Conservation (phyloP, 2,888 invertebrate species). For the Steromphala cineraria region DNA sequence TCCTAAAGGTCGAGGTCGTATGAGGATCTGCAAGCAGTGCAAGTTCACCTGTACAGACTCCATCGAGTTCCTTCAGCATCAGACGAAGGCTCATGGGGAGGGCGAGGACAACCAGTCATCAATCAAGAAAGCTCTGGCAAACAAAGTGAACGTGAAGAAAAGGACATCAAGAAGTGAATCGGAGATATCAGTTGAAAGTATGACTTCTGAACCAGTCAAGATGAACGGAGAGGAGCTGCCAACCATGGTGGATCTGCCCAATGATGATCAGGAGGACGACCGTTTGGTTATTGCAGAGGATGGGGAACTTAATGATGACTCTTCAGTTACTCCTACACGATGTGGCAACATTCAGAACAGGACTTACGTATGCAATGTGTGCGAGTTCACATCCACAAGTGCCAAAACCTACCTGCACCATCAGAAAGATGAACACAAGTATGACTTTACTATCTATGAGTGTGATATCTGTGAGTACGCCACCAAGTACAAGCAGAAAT, state of each 20-base stretch:
- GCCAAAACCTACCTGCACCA: constrained; percentile 64
- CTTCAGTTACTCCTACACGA: constrained; percentile 42
- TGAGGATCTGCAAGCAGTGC: constrained; percentile 65
- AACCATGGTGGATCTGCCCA: constrained; percentile 39
- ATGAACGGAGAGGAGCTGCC: constrained; percentile 24
- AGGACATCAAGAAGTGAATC: constrained; percentile 12
- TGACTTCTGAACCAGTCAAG: not conserved
- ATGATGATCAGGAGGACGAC: constrained; percentile 52
- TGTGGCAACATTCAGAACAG: constrained; percentile 64
- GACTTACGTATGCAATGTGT: constrained; percentile 58
- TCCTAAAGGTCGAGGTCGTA: constrained; percentile 47
- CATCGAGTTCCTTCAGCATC: constrained; percentile 63
- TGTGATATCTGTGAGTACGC: constrained; percentile 71
- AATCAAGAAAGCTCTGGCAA: not conserved
- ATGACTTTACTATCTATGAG: constrained; percentile 63
- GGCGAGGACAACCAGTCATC: constrained; percentile 35
- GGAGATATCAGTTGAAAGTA: not conserved
- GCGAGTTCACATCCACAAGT: constrained; percentile 59
- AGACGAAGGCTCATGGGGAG: constrained; percentile 58
- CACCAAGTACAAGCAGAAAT: constrained; percentile 69
- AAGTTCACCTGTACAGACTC: constrained; percentile 63
- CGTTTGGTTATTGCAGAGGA: constrained; percentile 53
- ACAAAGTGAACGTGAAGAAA: not conserved
- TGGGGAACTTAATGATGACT: not conserved
- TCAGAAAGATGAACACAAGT: constrained; percentile 60